Evolutionary conservation across 37 sponge, comb jelly and placozoan species (phyloP).

Genomic region (Agelas oroides): DNA sequence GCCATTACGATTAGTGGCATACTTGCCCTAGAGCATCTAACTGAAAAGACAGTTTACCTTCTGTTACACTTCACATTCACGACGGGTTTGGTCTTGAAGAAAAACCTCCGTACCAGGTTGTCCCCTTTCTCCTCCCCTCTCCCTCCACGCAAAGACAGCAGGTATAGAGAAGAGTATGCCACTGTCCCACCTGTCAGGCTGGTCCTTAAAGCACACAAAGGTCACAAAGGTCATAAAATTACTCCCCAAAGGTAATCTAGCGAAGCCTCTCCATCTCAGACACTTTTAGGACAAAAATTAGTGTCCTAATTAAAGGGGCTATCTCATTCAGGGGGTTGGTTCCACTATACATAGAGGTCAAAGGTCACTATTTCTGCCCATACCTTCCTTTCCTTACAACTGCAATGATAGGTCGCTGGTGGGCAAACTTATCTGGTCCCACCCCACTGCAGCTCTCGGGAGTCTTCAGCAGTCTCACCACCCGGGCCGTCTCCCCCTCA

Average conservation of each 20-base stretch:
- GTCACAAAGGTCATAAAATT: no score
- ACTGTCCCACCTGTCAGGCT: slow-evolving; percentile 14
- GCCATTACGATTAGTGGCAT: no score
- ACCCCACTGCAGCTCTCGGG: slow-evolving; percentile 39
- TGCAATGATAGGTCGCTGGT: slow-evolving; percentile 77
- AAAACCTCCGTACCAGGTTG: slow-evolving; percentile 35
- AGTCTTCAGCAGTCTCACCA: slow-evolving; percentile 67
- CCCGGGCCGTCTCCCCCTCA: slow-evolving; percentile 58
- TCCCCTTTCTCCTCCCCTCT: not conserved
- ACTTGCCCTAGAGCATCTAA: no score
- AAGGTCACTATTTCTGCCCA: no score
- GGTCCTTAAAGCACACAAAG: no score
- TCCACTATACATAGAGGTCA: no score
- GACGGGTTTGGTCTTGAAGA: slow-evolving; percentile 58
- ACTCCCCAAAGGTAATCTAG: no score
- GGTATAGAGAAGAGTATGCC: slow-evolving; percentile 39
- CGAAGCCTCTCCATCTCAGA: no score
- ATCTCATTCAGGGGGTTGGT: no score
- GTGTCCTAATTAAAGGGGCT: no score
- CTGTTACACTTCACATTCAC: slow-evolving; percentile 52
- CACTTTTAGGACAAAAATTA: no score
- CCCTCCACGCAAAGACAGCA: slow-evolving; percentile 30
- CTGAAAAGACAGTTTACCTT: slow-evolving; percentile 4
- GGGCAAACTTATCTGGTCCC: slow-evolving; percentile 45
- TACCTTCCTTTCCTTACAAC: slow-evolving; percentile 74